Evolutionary conservation across 2,113 vertebrate species (phyloP).

Genomic region (Sceloporus tristichus): DNA sequence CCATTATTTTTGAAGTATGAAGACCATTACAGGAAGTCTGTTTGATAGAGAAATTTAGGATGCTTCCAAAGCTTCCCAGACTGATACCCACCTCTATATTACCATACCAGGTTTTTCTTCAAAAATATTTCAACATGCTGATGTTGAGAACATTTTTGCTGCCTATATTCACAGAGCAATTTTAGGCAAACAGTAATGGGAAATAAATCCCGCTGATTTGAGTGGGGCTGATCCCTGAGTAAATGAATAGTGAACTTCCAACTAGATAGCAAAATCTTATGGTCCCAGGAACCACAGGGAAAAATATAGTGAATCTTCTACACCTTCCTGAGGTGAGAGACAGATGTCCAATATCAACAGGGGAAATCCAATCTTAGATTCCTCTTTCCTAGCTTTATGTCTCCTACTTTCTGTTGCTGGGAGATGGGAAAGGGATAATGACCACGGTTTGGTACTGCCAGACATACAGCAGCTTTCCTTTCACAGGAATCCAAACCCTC

Average conservation of each 20-base stretch:
- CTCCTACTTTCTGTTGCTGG: too few species aligned
- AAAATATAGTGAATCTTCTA: too few species aligned
- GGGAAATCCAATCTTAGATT: too few species aligned
- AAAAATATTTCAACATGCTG: background rate
- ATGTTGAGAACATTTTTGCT: background rate
- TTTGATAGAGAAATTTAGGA: background rate
- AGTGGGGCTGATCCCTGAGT: background rate
- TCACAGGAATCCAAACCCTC: too few species aligned
- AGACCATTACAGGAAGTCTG: background rate
- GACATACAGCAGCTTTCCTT: too few species aligned
- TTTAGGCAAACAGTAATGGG: background rate
- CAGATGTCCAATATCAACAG: too few species aligned
- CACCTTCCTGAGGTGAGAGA: too few species aligned
- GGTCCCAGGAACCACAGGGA: background rate
- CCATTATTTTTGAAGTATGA: background rate
- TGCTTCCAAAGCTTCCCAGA: background rate
- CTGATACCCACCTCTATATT: background rate
- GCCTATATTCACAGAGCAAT: background rate
- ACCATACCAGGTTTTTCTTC: background rate
- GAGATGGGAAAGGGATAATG: too few species aligned
- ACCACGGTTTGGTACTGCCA: too few species aligned
- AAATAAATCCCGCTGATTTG: background rate
- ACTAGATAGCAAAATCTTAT: background rate
- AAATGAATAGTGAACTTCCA: background rate
- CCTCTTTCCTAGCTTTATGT: too few species aligned